These are phyloP conservation scores for Linnaemya vulpina DNA, from an alignment of 2,888 invertebrate species.

Conservation along the genomic window DNA sequence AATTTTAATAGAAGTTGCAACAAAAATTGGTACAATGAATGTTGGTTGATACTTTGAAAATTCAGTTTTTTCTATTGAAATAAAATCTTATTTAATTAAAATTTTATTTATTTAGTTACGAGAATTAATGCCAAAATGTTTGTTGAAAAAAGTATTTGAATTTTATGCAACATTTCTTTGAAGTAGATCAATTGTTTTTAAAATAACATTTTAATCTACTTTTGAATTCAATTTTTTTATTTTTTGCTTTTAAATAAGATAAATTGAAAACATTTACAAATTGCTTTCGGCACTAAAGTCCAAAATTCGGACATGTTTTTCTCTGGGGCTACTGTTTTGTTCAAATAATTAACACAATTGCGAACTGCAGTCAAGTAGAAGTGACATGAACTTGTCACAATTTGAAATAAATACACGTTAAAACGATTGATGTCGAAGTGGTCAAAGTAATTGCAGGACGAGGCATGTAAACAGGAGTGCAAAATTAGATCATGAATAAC, in stretches of 20 bases:
- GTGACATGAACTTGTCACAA: conserved; percentile 70
- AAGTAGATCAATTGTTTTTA: conserved; percentile 26
- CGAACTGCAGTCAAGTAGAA: conserved; percentile 26
- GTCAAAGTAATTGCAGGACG: conserved; percentile 4
- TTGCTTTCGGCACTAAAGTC: conserved; percentile 22
- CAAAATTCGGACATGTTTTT: conserved; percentile 35
- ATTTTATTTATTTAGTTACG: neutral
- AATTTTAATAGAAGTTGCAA: too few relatives aligned
- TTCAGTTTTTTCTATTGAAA: neutral
- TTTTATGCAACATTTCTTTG: conserved; percentile 25
- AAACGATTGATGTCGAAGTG: conserved; percentile 45
- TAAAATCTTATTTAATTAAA: neutral
- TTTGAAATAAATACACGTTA: conserved; percentile 40
- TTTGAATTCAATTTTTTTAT: neutral
- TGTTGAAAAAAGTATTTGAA: conserved; percentile 11
- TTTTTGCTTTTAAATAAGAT: neutral
- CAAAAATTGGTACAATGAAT: too few relatives aligned
- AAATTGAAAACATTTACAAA: conserved; percentile 11
- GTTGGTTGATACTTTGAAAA: too few relatives aligned
- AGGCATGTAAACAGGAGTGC: neutral
- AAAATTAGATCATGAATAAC: conserved; percentile 41
- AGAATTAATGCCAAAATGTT: conserved; percentile 19
- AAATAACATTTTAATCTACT: neutral
- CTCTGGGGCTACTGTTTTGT: neutral
- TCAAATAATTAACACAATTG: conserved; percentile 38